Conservation (phyloP, 1,140 invertebrate genomes). For the Zaprionus vittiger region DNA sequence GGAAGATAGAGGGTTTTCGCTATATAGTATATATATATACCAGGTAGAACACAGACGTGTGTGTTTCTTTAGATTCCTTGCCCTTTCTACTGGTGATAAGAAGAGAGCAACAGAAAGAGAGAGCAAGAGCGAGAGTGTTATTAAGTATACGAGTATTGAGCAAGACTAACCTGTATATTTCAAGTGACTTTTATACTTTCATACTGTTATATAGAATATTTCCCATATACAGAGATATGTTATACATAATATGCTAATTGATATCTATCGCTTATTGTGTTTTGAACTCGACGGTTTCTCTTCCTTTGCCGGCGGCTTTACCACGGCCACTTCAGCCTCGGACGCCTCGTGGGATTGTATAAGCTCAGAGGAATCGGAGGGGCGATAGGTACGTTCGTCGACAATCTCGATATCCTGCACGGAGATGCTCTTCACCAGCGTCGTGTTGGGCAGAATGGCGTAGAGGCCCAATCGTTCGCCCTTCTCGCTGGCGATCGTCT, state of each 20-base stretch:
- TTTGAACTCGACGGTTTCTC: neutral
- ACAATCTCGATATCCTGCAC: constrained; percentile 46
- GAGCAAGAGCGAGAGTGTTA: too few relatives aligned
- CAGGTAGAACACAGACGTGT: too few relatives aligned
- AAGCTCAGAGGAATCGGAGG: neutral
- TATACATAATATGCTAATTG: neutral
- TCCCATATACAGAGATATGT: neutral
- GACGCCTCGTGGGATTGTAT: neutral
- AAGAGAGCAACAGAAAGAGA: too few relatives aligned
- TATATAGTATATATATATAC: too few relatives aligned
- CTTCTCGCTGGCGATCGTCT: constrained; percentile 93
- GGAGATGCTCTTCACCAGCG: constrained; percentile 63
- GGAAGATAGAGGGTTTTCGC: too few relatives aligned
- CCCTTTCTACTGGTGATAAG: too few relatives aligned
- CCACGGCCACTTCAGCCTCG: neutral
- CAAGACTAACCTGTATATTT: too few relatives aligned
- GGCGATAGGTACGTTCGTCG: constrained; percentile 40
- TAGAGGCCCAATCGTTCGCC: constrained; percentile 85
- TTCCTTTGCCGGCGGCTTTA: neutral
- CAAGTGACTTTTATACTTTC: neutral
- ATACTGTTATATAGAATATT: neutral
- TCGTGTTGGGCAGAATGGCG: constrained; percentile 65
- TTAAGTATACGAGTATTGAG: too few relatives aligned
- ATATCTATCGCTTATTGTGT: neutral
- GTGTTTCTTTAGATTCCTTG: too few relatives aligned